These are phyloP conservation scores for Brienomyrus brachyistius DNA, from an alignment of 2,113 vertebrate species.

Conservation along the genomic window DNA sequence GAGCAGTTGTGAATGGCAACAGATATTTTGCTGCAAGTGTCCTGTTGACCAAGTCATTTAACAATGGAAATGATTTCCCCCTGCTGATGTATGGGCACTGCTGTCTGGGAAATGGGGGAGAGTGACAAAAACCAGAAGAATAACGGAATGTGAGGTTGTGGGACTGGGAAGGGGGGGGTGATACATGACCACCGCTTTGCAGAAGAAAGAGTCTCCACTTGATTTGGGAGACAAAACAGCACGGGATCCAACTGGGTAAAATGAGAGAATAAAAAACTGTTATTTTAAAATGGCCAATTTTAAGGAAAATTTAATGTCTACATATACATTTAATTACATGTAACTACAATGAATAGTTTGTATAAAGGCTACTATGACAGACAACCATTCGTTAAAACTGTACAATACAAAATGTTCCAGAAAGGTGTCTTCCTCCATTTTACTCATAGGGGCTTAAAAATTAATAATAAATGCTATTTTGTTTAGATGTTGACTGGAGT, in stretches of 20 bases:
- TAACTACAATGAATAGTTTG: neutral
- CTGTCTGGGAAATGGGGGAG: neutral
- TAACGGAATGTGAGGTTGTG: neutral
- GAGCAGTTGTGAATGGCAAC: neutral
- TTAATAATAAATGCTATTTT: neutral
- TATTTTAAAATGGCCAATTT: neutral
- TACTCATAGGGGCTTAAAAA: neutral
- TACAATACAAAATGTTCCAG: neutral
- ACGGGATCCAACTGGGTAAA: neutral
- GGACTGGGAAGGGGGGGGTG: neutral
- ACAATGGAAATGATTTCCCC: neutral
- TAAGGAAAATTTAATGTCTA: neutral
- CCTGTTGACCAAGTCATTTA: neutral
- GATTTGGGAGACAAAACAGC: neutral
- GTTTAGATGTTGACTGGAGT: neutral
- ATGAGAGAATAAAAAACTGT: neutral
- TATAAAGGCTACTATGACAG: neutral
- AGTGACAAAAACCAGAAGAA: neutral
- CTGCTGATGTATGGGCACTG: neutral
- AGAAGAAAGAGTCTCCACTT: neutral
- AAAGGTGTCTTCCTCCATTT: neutral
- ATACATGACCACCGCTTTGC: neutral
- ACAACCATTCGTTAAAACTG: neutral
- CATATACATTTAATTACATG: neutral
- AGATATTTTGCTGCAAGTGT: neutral